Base-by-base conservation (phyloP, 1,140 invertebrate species). In the Harpegnathos saltator region DNA sequence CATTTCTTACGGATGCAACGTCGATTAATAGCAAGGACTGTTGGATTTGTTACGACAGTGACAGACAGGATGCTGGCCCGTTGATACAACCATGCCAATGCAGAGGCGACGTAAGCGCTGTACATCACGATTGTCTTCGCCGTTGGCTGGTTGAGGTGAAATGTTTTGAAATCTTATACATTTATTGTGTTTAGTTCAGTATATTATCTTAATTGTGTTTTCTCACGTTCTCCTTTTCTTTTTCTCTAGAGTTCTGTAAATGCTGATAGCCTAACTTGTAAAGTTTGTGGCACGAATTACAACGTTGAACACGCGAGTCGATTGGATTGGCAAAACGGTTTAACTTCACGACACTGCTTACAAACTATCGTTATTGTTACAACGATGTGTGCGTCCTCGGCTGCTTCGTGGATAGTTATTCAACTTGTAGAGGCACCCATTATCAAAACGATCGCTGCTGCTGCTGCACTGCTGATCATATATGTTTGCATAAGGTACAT, bases 1-100 rank as follows among this genome's bases (percentile, higher is more conserved):
- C 90, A 54, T 80, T 80, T 29, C 69, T 89, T 5, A 85, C 88
- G 17, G 92, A 94, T 59, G 85, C 85, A 26, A 61, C 85, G 11
- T 93, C 93, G 7, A 89, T 92, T 17, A 95, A 89, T 87, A 95
- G 91, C 58, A 93, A 94, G 66, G 98, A 98, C 91, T 99, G 98
- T 94, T 99, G 98, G 97, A 98, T 99, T 89, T 99, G 98, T 93
- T 99, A 98, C 90, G 98, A 99, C 93, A 95, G 94, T 72, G 96
- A 98, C 7, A 95, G 97, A 75, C 95, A 95, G 3, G 97, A 98
- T 92, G 95, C 95, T 72, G 96, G 96, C 22, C 96, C 97, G 4
- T 94, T 99, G 29, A 98, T 99, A 91, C 96, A 98, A 84, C 98
- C 98, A 1, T 99, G 98, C 90, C 95, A 96, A 62, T 99, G 98